A percentile compares a stretch with the other conserved stretches of the same genome.
These are phyloP conservation scores for Temnothorax rugatulus DNA, from an alignment of 2,888 invertebrate species.

Conservation along the genomic window DNA sequence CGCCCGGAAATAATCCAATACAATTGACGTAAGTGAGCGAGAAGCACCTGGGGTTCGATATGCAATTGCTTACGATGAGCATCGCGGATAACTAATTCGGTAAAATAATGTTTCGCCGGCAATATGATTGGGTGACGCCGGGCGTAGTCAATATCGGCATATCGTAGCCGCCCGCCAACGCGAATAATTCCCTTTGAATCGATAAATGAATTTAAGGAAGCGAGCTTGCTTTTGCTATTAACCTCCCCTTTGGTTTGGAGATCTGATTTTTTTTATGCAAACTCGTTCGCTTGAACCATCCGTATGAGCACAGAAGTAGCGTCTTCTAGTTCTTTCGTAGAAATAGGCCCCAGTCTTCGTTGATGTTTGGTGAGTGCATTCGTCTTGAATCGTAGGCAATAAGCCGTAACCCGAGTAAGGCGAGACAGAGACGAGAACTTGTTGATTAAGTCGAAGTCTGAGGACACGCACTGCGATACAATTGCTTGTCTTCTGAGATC, in stretches of 20 bases:
- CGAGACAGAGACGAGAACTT: not conserved
- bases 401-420: not conserved
- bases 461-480: no score
- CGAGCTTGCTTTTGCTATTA: not conserved
- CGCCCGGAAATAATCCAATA: not conserved
- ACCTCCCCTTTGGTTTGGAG: not conserved
- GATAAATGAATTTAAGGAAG: not conserved
- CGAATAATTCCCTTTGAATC: not conserved
- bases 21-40: not conserved
- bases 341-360: not conserved
- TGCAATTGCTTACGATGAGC: not conserved
- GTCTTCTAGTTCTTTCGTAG: not conserved
- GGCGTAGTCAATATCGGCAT: not conserved
- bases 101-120: not conserved
- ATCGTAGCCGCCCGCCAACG: not conserved
- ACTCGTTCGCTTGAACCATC: not conserved
- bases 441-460: not conserved
- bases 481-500: not conserved
- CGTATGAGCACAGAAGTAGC: not conserved
- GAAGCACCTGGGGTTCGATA: not conserved
- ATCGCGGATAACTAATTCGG: not conserved
- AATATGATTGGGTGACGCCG: not conserved
- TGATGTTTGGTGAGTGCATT: fast-evolving
- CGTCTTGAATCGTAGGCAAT: not conserved
- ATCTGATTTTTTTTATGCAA: not conserved